Percentiles rank a stretch among this genome's conserved stretches.
phyloP scores from a whole-genome alignment of 2,888 invertebrate species.

The Morpho helenor region DNA sequence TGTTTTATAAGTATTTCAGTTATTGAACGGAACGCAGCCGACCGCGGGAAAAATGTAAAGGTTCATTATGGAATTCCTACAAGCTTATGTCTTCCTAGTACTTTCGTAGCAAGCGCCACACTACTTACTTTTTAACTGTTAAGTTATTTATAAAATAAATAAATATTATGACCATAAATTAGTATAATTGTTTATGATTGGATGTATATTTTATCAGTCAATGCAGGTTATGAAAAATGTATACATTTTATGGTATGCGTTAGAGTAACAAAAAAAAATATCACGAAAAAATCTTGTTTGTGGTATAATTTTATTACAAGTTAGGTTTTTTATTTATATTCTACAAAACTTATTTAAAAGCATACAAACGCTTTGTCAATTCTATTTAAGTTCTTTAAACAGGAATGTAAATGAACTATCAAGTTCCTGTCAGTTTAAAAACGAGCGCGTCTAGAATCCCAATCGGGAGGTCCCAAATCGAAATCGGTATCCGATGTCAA shows the following conservation, averaged over 20 bases:
- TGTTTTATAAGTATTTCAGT: conserved; percentile 17
- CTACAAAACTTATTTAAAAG: too few relatives aligned
- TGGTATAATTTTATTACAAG: too few relatives aligned
- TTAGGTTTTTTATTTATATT: too few relatives aligned
- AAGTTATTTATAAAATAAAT: neutral
- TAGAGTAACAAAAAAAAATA: too few relatives aligned
- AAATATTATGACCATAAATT: neutral
- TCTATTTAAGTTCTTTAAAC: neutral
- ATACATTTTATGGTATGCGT: too few relatives aligned
- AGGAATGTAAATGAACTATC: neutral
- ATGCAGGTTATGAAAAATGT: too few relatives aligned
- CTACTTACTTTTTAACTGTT: too few relatives aligned
- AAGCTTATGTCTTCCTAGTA: conserved; percentile 4
- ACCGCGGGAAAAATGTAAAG: conserved; percentile 16
- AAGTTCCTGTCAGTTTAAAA: conserved; percentile 14
- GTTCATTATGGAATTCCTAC: conserved; percentile 8
- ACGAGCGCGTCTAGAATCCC: conserved; percentile 13
- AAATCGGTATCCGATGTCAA: conserved; percentile 37
- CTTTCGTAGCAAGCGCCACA: neutral
- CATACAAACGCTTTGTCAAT: neutral
- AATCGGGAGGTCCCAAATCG: conserved; percentile 27
- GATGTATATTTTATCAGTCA: too few relatives aligned
- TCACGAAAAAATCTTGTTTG: too few relatives aligned
- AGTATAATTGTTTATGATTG: neutral
- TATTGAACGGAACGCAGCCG: conserved; percentile 20